These are phyloP conservation scores for Lysandra bellargus DNA, from an alignment of 2,888 invertebrate genomes.

Conservation along the genomic window DNA sequence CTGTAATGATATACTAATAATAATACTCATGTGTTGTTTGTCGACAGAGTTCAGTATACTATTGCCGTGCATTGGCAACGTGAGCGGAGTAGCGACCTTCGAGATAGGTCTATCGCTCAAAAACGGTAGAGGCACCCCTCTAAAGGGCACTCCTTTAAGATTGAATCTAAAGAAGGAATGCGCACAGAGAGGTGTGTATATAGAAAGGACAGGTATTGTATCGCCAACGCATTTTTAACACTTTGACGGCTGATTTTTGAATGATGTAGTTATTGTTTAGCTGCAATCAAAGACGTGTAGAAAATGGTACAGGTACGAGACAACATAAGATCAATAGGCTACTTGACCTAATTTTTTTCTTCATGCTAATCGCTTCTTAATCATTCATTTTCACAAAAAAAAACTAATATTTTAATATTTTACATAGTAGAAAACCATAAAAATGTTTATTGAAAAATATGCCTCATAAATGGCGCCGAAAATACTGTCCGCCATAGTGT, in stretches of 20 bases:
- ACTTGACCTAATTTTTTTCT: no score
- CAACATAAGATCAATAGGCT: no score
- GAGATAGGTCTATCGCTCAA: conserved; percentile 92
- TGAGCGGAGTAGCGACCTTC: conserved; percentile 92
- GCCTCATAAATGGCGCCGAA: no score
- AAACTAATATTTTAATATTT: no score
- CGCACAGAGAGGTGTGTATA: conserved; percentile 93
- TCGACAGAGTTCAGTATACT: conserved; percentile 91
- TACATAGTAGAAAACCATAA: no score
- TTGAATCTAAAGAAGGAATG: conserved; percentile 95
- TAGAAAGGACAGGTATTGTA: conserved; percentile 82
- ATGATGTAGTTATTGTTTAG: conserved; percentile 44
- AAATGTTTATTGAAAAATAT: no score
- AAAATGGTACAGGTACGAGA: no score
- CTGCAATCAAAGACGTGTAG: no score
- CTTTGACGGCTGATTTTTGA: conserved; percentile 64
- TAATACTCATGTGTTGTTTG: conserved; percentile 40
- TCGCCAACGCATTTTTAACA: conserved; percentile 82
- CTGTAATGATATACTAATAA: neutral
- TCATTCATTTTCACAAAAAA: no score
- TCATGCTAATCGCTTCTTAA: no score
- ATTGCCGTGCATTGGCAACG: conserved; percentile 92
- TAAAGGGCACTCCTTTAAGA: conserved; percentile 93
- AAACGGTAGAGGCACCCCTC: conserved; percentile 87
- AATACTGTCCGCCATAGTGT: no score